These are phyloP conservation scores for Drosophila cardini DNA, from an alignment of 1,140 invertebrate species.

Conservation along the genomic window DNA sequence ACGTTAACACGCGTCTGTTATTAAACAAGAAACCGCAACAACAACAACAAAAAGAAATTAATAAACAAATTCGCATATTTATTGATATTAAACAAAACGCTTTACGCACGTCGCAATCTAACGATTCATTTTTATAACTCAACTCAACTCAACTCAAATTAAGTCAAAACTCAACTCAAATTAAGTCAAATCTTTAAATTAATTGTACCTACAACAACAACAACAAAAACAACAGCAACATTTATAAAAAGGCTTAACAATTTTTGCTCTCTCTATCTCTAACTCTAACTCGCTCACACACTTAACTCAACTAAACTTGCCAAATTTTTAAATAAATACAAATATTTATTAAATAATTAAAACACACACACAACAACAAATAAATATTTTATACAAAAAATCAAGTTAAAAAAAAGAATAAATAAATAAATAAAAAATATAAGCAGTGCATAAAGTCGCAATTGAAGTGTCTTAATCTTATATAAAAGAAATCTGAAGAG, in stretches of 20 bases:
- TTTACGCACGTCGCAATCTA: constrained; percentile 35
- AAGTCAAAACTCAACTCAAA: constrained; percentile 33
- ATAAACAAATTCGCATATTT: constrained; percentile 31
- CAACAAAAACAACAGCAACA: constrained; percentile 36
- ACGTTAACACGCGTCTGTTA: constrained; percentile 46
- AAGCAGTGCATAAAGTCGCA: constrained; percentile 70
- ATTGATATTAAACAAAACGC: constrained; percentile 45
- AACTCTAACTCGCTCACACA: constrained; percentile 6
- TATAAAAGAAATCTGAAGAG: constrained; percentile 24
- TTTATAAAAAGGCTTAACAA: constrained; percentile 31
- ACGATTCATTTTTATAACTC: constrained; percentile 28
- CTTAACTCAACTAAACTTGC: constrained; percentile 62
- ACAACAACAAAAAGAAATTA: constrained; percentile 8
- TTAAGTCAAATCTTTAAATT: constrained; percentile 36
- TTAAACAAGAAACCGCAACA: constrained; percentile 21
- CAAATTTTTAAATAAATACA: constrained; percentile 59
- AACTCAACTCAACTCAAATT: constrained; percentile 37
- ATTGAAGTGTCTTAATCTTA: constrained; percentile 72
- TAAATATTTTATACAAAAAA: constrained; percentile 36
- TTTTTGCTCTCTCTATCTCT: constrained; percentile 50
- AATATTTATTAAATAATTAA: constrained; percentile 13
- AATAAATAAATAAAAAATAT: constrained; percentile 14
- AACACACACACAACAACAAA: too few relatives aligned
- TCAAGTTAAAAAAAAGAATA: constrained; percentile 18
- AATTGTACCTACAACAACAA: constrained; percentile 48